phyloP scores from a whole-genome alignment of 2,888 invertebrate genomes.

The Sesia bembeciformis region DNA sequence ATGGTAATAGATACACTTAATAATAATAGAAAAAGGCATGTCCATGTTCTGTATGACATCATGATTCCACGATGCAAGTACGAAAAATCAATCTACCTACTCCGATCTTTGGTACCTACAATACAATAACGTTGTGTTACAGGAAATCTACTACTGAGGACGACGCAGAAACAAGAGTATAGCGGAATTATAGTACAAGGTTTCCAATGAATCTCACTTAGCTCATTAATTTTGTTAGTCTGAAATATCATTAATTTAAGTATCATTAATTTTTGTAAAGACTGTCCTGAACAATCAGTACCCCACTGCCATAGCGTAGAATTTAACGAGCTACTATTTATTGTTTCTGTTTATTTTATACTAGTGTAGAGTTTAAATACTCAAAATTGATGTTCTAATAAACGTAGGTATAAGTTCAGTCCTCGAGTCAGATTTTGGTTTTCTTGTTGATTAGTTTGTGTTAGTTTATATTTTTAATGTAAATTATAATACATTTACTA shows the following conservation, averaged over 20 bases:
- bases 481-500: too few species aligned
- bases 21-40: too few species aligned
- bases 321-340: slow-evolving; percentile 21
- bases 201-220: slow-evolving; percentile 73
- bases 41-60: too few species aligned
- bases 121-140: slow-evolving; percentile 16
- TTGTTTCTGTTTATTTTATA: slow-evolving; percentile 7
- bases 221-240: slow-evolving; percentile 27
- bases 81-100: too few species aligned
- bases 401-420: too few species aligned
- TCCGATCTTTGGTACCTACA: too few species aligned
- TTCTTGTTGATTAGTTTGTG: too few species aligned
- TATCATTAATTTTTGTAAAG: slow-evolving; percentile 44
- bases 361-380: not conserved
- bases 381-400: not conserved
- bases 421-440: too few species aligned
- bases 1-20: too few species aligned
- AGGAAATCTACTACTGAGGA: slow-evolving; percentile 75
- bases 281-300: slow-evolving; percentile 54
- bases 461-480: too few species aligned
- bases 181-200: slow-evolving; percentile 53
- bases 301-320: slow-evolving; percentile 64
- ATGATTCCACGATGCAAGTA: too few species aligned
- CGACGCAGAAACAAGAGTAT: slow-evolving; percentile 69
- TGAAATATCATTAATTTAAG: slow-evolving; percentile 21